A percentile compares a stretch with the other conserved stretches of the same genome.
Conservation (phyloP, 2,113 vertebrate genomes). For the Semnornis frantzii region DNA sequence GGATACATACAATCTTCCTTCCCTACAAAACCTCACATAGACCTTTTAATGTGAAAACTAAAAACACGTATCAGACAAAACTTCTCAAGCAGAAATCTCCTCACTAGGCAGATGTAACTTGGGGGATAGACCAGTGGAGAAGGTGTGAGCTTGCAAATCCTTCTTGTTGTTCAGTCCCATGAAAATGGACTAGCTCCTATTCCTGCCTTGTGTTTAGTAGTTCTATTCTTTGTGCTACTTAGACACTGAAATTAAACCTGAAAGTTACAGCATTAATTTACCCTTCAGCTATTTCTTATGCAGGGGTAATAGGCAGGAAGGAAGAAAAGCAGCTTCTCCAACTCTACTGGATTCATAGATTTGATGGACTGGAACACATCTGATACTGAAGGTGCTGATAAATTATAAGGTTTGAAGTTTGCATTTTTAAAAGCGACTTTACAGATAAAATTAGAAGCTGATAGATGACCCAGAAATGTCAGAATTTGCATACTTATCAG, state of each 20-base stretch:
- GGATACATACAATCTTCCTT: not conserved
- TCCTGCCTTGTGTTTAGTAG: not conserved
- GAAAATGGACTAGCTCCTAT: not conserved
- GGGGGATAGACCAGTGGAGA: not conserved
- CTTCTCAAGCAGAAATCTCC: not conserved
- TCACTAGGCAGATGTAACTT: not conserved
- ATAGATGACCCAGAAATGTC: constrained; percentile 25
- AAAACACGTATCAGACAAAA: not conserved
- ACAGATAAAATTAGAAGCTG: not conserved
- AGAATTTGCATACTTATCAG: not conserved
- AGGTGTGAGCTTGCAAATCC: not conserved
- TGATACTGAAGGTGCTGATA: not conserved
- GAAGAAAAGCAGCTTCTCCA: not conserved
- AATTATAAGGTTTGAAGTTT: not conserved
- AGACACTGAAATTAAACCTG: not conserved
- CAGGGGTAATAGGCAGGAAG: not conserved
- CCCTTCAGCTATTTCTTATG: not conserved
- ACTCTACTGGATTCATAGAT: not conserved
- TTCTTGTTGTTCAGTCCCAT: not conserved
- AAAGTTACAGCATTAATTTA: not conserved
- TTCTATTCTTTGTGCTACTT: not conserved
- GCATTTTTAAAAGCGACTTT: not conserved
- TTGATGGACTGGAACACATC: not conserved
- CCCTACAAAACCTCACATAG: not conserved
- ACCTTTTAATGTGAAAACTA: not conserved